Conservation (phyloP, 2,113 vertebrate genomes). For the Sakesphorus luctuosus region DNA sequence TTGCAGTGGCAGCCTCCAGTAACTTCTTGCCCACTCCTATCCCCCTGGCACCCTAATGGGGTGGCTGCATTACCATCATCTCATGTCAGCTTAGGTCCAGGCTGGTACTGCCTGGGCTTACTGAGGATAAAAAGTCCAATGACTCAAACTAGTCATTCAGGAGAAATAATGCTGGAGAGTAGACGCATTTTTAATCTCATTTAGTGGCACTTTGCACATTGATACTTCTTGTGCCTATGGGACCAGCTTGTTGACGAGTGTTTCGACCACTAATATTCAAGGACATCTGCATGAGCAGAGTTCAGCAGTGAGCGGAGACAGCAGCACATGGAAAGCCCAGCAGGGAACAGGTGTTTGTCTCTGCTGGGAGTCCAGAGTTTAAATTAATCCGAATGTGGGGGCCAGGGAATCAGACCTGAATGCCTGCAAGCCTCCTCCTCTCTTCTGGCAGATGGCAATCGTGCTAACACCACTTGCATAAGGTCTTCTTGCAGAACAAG, state of each 20-base stretch:
- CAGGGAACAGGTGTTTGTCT: not conserved
- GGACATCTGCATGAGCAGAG: not conserved
- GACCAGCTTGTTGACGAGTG: accelerated
- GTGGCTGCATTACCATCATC: not conserved
- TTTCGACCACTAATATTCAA: not conserved
- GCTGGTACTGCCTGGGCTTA: not conserved
- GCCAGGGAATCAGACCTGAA: not conserved
- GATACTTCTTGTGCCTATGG: not conserved
- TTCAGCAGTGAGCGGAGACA: accelerated
- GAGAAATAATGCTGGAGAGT: not conserved
- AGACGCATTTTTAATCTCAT: accelerated
- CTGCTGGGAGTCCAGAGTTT: not conserved
- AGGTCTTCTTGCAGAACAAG: not conserved
- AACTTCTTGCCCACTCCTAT: not conserved
- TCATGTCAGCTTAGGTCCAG: accelerated
- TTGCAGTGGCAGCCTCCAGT: not conserved
- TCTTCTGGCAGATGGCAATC: not conserved
- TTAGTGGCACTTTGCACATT: not conserved
- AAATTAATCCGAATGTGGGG: not conserved
- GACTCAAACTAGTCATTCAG: not conserved
- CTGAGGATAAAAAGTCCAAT: accelerated
- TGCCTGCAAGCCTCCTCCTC: not conserved
- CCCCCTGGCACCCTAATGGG: accelerated
- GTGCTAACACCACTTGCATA: not conserved
- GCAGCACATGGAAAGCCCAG: not conserved